Evolutionary conservation across 2,888 invertebrate species (phyloP), one percentile per base, ranked within the genome.

Genomic region (Polia nebulosa): DNA sequence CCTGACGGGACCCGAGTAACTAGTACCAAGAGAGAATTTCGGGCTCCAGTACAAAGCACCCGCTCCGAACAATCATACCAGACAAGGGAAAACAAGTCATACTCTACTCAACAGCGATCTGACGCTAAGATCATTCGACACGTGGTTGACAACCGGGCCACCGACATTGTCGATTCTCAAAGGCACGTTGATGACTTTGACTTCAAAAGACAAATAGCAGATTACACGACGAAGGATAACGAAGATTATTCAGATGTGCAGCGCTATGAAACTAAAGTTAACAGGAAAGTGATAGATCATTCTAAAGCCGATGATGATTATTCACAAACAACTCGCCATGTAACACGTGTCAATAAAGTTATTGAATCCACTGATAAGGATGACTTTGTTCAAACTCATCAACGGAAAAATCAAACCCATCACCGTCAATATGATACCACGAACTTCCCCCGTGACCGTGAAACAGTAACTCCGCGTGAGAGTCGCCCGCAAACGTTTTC

Each of bases 1-100:
- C 96, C 97, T 0, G 97, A 97, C 85, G 97, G 97, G 20, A 97
- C 97, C 2, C 96, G 96, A 49, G 96, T 97, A 1, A 97, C 97
- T n/a, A 97, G 97, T 72, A 97, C 97, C 25, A 96, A 96, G 51
- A 96, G 97, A 44, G 97, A 97, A 87, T 97, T 97, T 41, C 91
- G 93, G n/a, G 93, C 85, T 6, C 94, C 95, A 8, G 89, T 89
- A 20, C 92, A 94, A 53, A 91, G 86, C 64, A 90, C 89, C 22
- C 90, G 86, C 49, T 89, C 94, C n/a, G 93, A 95, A 75, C 89
- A 92, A 32, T 88, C 88, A 8, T 90, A 90, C 11, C 90, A 93
- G 67, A 86, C 87, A 15, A 90, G 76, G 64, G 94, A 94, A 77
- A 93, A 85, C 74, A 91, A 89, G 58, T 87, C 90, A 6, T 89